These are phyloP conservation scores for Dascyllus trimaculatus DNA, from an alignment of 2,113 vertebrate species.

Conservation along the genomic window DNA sequence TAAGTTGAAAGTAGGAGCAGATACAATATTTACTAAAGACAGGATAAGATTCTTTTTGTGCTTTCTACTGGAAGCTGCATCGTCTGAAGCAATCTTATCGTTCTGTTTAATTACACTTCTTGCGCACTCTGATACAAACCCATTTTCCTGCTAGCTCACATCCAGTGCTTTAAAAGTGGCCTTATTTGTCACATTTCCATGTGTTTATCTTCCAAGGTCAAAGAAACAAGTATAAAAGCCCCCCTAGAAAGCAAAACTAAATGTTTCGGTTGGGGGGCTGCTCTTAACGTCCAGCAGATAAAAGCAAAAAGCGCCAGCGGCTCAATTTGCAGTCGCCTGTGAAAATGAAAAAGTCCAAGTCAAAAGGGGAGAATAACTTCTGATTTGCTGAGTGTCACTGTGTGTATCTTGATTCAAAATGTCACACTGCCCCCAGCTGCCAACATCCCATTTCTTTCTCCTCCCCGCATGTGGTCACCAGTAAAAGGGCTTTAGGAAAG, in stretches of 20 bases:
- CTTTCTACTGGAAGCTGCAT: neutral
- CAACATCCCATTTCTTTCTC: constrained; percentile 37
- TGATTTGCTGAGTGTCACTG: constrained; percentile 43
- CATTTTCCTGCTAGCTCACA: neutral
- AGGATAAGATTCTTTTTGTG: too few species aligned
- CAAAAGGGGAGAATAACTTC: constrained; percentile 29
- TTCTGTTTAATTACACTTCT: neutral
- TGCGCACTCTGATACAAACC: neutral
- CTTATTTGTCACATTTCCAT: neutral
- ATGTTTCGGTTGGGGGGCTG: constrained; percentile 15
- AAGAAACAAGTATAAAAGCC: constrained; percentile 1
- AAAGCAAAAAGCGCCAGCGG: constrained; percentile 29
- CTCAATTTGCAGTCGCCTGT: constrained; percentile 20
- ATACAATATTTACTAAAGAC: too few species aligned
- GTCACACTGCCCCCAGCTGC: constrained; percentile 52
- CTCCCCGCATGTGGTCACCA: constrained; percentile 32
- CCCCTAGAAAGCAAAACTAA: constrained; percentile 6
- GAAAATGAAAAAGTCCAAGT: constrained; percentile 51
- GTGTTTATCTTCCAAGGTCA: constrained; percentile 33
- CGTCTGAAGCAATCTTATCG: neutral
- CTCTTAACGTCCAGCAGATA: constrained; percentile 20
- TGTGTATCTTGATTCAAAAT: constrained; percentile 48
- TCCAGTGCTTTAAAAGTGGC: neutral
- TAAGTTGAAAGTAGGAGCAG: too few species aligned
- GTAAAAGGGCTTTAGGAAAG: constrained; percentile 29